These are phyloP conservation scores for Melanargia galathea DNA, from an alignment of 2,888 invertebrate genomes.

Conservation along the genomic window DNA sequence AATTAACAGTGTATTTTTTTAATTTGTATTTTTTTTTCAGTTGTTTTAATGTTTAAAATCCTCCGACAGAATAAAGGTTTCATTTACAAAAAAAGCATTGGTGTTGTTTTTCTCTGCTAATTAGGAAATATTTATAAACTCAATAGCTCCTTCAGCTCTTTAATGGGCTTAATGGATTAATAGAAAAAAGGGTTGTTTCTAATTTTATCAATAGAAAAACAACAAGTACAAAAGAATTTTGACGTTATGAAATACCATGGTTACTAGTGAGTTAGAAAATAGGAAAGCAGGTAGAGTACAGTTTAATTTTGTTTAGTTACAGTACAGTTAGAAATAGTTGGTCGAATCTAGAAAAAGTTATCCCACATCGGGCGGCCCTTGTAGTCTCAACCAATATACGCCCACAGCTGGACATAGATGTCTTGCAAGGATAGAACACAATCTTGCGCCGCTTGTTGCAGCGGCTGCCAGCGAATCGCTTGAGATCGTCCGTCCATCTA, in stretches of 20 bases:
- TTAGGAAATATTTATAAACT: conserved; percentile 14
- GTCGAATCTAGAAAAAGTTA: too few relatives aligned
- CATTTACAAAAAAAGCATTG: neutral
- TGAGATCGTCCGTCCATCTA: too few relatives aligned
- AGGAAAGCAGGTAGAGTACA: too few relatives aligned
- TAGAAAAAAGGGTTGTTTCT: conserved; percentile 11
- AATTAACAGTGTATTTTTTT: neutral
- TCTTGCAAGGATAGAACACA: too few relatives aligned
- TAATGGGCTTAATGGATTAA: conserved; percentile 17
- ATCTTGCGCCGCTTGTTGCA: too few relatives aligned
- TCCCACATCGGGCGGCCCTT: too few relatives aligned
- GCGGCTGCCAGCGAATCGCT: too few relatives aligned
- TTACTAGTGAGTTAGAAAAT: neutral
- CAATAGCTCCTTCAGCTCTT: neutral
- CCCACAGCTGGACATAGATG: too few relatives aligned
- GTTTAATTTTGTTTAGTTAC: too few relatives aligned
- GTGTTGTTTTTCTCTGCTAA: conserved; percentile 10
- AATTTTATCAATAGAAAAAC: conserved; percentile 1
- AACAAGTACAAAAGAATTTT: neutral
- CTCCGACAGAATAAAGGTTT: neutral
- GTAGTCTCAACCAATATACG: too few relatives aligned
- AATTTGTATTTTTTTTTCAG: too few relatives aligned
- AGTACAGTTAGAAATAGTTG: too few relatives aligned
- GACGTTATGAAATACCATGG: neutral
- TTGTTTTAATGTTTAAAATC: neutral